Evolutionary conservation across 2,113 vertebrate genomes (phyloP), one percentile per base, ranked within the genome.

Genomic region (Oceanites oceanicus): DNA sequence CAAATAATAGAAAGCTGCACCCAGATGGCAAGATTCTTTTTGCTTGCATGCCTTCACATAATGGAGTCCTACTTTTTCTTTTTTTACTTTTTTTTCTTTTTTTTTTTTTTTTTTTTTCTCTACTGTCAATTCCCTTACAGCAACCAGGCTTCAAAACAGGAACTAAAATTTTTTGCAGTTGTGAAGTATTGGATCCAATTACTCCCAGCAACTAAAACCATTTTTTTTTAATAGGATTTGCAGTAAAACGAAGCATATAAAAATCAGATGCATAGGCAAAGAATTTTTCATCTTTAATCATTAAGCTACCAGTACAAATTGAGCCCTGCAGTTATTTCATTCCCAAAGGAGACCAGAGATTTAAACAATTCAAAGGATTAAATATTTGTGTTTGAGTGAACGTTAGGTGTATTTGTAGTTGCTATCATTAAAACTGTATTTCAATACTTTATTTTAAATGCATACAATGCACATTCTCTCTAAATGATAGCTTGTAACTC

Each of bases 221-320:
- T 38, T 98, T 98, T 98, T 97, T 98, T 99, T 98, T 98, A 98
- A 99, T 98, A 98, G 97, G 98, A 98, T 98, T 98, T 98, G 94
- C 94, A 96, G 94, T 98, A 98, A 98, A 98, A 98, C 97, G 98
- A 97, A 97, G 97, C 98, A 96, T 96, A 97, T 98, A 98, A 98
- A 98, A 98, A 98, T 98, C 98, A 98, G 97, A 98, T 98, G 98
- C 98, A 98, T 97, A 97, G 96, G 97, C 98, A 98, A 98, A 98
- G 96, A 96, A 97, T 98, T 98, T 98, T 98, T 97, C 98, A 98
- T 98, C 97, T 98, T 98, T 98, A 98, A 98, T 99, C 98, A 98
- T 98, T 98, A 99, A 98, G 98, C 98, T 98, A 98, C 98, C 98
- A 97, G 96, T 98, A 98, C 98, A 98, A 98, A 98, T 98, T 98